Percentiles rank a stretch among this genome's conserved stretches.
phyloP scores from a whole-genome alignment of 35 echinoderm and acorn worm genomes.

The Apostichopus californicus region DNA sequence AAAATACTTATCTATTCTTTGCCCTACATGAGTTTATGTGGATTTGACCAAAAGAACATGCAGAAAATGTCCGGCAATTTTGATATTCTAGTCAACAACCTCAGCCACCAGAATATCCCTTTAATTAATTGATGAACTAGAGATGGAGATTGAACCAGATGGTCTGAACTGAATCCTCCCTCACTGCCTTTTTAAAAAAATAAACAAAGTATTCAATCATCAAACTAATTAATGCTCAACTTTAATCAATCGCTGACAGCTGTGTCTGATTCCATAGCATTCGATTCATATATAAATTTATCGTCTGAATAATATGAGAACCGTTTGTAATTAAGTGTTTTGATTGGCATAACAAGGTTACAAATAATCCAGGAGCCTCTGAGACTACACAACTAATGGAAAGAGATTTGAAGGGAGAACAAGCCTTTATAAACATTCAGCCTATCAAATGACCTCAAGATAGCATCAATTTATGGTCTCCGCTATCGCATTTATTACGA shows the following conservation, averaged over 20 bases:
- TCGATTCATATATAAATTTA: background rate
- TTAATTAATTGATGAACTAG: too few species aligned
- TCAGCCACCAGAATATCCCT: too few species aligned
- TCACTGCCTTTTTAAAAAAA: background rate
- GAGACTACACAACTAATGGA: background rate
- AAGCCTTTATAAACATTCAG: background rate
- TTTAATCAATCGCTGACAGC: background rate
- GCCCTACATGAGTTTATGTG: too few species aligned
- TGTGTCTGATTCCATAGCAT: background rate
- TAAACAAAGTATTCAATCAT: conserved; percentile 1
- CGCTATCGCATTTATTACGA: background rate
- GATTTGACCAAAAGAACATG: too few species aligned
- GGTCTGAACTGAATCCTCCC: background rate
- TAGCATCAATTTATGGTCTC: background rate
- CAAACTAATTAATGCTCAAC: background rate
- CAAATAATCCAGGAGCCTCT: background rate
- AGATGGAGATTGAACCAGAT: background rate
- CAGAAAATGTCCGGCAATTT: too few species aligned
- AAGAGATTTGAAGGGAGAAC: background rate
- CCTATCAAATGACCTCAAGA: background rate
- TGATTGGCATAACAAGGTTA: conserved; percentile 12
- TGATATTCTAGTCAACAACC: too few species aligned
- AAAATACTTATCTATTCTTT: too few species aligned
- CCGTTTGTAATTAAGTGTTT: background rate
- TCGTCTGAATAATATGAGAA: background rate